These are phyloP conservation scores for Pseudoips prasinana DNA, from an alignment of 2,888 invertebrate genomes.

Conservation along the genomic window DNA sequence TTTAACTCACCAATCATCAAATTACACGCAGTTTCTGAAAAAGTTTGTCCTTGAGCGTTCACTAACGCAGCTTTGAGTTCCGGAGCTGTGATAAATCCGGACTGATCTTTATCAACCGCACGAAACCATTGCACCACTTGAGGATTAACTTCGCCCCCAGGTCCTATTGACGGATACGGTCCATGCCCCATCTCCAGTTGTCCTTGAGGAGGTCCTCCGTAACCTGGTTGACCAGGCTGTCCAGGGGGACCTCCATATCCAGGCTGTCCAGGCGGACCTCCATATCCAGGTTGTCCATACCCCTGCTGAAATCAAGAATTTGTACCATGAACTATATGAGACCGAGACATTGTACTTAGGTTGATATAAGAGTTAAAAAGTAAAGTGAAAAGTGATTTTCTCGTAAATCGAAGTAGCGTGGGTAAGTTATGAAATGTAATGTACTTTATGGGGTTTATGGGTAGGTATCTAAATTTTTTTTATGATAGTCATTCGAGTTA, in stretches of 20 bases:
- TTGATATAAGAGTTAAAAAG: no score
- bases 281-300: slow-evolving; percentile 28
- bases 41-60: slow-evolving; percentile 92
- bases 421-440: no score
- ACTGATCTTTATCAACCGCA: slow-evolving; percentile 91
- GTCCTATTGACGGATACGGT: slow-evolving; percentile 73
- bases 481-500: no score
- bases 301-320: slow-evolving; percentile 18
- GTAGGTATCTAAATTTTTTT: no score
- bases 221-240: slow-evolving; percentile 20
- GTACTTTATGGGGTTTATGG: no score
- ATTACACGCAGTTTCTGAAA: slow-evolving; percentile 91
- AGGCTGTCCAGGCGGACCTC: slow-evolving; percentile 28
- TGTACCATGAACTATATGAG: no score
- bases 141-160: slow-evolving; percentile 82
- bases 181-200: slow-evolving; percentile 71
- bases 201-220: slow-evolving; percentile 23
- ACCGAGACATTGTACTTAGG: no score
- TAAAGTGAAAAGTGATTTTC: no score
- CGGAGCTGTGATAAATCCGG: slow-evolving; percentile 89
- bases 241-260: slow-evolving; percentile 30
- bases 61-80: slow-evolving; percentile 92
- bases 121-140: slow-evolving; percentile 92
- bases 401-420: no score
- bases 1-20: slow-evolving; percentile 89